Evolutionary conservation across 2,888 invertebrate genomes (phyloP), one percentile per base, ranked within the genome.

Genomic region (Isoperla grammatica): DNA sequence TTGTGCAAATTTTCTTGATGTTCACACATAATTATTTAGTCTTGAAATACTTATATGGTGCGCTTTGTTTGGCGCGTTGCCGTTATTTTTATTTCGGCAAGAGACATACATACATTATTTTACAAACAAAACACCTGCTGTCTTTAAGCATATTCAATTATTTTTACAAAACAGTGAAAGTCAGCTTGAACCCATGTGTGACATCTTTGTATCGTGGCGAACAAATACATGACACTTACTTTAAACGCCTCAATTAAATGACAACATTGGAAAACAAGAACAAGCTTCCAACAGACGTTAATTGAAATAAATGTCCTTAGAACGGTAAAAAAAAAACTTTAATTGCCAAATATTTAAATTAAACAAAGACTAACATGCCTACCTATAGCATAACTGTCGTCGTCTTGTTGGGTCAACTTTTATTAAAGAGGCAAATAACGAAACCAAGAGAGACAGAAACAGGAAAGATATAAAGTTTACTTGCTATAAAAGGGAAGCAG

Each of bases 211-310:
- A 53, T 17, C 37, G 53, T 53, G 53, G 17, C 53, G 39, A 53
- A 13, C 53, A 37, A 17, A 45, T 45, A 45, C 45, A 45, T 6
- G 45, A 45, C 45, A 53, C 53, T 6, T 13, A 11, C 11, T 39
- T 53, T 53, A 17, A 39, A 53, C 53, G 53, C 53, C 53, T 53
- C 53, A 53, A 53, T 53, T 53, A 53, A 39, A 37, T 11, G 53
- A 39, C 53, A 39, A 39, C 39, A 53, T 39, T 35, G 39, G 19
- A 53, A 53, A 35, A 53, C 13, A 37, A 53, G 37, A 8, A 29
- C 29, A 29, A 29, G 29, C 29, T 29, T 29, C 29, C 8, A 37
- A 15, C 19, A 15, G 53, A 20, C 9, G 53, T 39, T 53, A 53
- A 53, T 53, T 53, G 53, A 39, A 39, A 53, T 53, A 20, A 53